phyloP scores from a whole-genome alignment of 1,140 invertebrate species.

The Dendroctonus valens region DNA sequence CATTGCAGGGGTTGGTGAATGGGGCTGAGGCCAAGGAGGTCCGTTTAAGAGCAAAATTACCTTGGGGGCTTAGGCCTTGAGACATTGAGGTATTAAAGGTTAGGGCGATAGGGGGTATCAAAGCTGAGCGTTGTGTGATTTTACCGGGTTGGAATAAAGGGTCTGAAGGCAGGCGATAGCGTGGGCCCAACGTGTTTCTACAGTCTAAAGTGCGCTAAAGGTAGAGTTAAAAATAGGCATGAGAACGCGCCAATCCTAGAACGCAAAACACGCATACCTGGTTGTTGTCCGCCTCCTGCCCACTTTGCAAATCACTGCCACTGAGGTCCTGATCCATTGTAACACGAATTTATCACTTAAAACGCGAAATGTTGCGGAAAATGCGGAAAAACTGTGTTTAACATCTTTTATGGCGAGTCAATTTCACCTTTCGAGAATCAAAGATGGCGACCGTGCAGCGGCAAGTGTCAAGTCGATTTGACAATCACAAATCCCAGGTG shows the following conservation, averaged over 20 bases:
- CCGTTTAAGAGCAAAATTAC: too few relatives aligned
- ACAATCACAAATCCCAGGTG: too few relatives aligned
- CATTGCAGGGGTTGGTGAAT: too few relatives aligned
- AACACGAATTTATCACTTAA: constrained; percentile 33
- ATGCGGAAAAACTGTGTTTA: constrained; percentile 29
- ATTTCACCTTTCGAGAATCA: constrained; percentile 46
- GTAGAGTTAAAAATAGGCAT: constrained; percentile 40
- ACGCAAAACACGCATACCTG: constrained; percentile 40
- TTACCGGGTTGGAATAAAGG: neutral
- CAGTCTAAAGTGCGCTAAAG: constrained; percentile 27
- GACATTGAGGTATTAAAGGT: constrained; percentile 14
- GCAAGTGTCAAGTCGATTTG: too few relatives aligned
- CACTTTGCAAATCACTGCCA: constrained; percentile 34
- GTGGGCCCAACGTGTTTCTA: too few relatives aligned
- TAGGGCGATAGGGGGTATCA: constrained; percentile 15
- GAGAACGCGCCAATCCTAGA: constrained; percentile 44
- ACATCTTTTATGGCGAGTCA: constrained; percentile 40
- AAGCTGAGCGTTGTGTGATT: neutral
- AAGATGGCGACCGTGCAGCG: constrained; percentile 28
- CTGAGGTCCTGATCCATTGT: constrained; percentile 41
- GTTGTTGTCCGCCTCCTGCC: constrained; percentile 35
- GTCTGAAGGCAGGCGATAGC: too few relatives aligned
- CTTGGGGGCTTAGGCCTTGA: neutral
- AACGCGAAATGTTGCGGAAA: constrained; percentile 28
- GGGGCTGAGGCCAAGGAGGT: too few relatives aligned